Conservation (phyloP, 2,113 vertebrate species). For the Cephalopholis sonnerati region DNA sequence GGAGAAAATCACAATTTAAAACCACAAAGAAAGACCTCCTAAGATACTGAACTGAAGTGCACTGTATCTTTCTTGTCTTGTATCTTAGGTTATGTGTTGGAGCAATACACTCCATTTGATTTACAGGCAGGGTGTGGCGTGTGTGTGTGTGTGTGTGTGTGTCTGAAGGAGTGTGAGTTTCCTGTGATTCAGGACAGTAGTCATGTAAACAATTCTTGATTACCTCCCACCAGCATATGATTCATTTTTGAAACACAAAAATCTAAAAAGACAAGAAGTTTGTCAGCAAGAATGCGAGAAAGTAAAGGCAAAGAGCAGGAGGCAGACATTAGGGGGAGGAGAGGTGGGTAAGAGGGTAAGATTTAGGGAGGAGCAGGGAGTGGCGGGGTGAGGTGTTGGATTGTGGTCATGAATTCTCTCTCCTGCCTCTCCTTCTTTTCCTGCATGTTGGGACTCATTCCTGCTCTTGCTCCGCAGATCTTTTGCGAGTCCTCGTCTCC, state of each 20-base stretch:
- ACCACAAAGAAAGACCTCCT: neutral
- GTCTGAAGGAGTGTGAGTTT: conserved; percentile 12
- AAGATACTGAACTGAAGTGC: neutral
- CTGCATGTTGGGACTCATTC: conserved; percentile 71
- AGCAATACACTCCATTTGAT: neutral
- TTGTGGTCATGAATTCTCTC: conserved; percentile 41
- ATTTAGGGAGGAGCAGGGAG: conserved; percentile 72
- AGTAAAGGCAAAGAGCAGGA: conserved; percentile 9
- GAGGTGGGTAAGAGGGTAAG: conserved; percentile 23
- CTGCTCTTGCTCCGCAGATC: conserved; percentile 15
- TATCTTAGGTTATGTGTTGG: neutral
- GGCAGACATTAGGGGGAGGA: neutral
- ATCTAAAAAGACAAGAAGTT: neutral
- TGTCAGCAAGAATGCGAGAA: conserved; percentile 4
- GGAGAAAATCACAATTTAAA: neutral
- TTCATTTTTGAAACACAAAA: conserved; percentile 7
- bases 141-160: neutral
- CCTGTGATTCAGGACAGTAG: conserved; percentile 33
- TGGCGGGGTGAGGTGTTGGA: conserved; percentile 60
- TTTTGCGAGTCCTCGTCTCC: neutral
- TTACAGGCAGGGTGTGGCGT: conserved; percentile 1
- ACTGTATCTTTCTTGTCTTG: neutral
- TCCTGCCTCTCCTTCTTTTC: conserved; percentile 55
- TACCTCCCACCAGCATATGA: neutral
- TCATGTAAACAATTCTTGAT: conserved; percentile 3